Conservation (phyloP, 2,797 vertebrate genomes). For the Silurus lanzhouensis region DNA sequence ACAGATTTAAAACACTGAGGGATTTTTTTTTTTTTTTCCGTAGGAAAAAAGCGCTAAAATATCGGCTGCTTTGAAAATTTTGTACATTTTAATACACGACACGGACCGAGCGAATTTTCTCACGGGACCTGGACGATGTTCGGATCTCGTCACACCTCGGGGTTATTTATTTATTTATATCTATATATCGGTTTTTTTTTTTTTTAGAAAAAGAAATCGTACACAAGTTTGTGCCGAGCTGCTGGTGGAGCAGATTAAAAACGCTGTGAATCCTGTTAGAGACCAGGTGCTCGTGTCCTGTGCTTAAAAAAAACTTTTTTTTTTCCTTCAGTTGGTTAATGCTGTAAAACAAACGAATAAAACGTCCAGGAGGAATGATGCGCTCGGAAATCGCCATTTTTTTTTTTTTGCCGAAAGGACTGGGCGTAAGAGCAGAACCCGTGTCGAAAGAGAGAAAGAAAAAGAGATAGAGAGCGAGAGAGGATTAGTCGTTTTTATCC, state of each 20-base stretch:
- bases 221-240: conserved; percentile 50
- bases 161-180: background rate
- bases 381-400: conserved; percentile 28
- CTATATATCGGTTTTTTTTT: background rate
- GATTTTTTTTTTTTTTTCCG: conserved; percentile 37
- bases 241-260: conserved; percentile 56
- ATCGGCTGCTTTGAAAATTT: conserved; percentile 71
- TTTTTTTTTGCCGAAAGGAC: conserved; percentile 3
- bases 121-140: conserved; percentile 22
- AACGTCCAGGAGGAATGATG: conserved; percentile 59
- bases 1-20: conserved; percentile 60
- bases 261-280: conserved; percentile 58
- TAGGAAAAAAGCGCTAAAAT: conserved; percentile 72
- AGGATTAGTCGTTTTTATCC: conserved; percentile 21
- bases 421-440: conserved; percentile 30
- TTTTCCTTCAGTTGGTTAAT: conserved; percentile 49
- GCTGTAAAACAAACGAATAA: conserved; percentile 66
- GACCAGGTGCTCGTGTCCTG: conserved; percentile 71
- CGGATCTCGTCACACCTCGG: conserved; percentile 19
- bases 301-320: conserved; percentile 58
- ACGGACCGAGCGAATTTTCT: conserved; percentile 48
- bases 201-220: conserved; percentile 48
- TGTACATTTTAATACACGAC: conserved; percentile 75
- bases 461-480: background rate
- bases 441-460: background rate